Evolutionary conservation across 2,888 invertebrate species (phyloP).

Genomic region (Hypolimnas misippus): DNA sequence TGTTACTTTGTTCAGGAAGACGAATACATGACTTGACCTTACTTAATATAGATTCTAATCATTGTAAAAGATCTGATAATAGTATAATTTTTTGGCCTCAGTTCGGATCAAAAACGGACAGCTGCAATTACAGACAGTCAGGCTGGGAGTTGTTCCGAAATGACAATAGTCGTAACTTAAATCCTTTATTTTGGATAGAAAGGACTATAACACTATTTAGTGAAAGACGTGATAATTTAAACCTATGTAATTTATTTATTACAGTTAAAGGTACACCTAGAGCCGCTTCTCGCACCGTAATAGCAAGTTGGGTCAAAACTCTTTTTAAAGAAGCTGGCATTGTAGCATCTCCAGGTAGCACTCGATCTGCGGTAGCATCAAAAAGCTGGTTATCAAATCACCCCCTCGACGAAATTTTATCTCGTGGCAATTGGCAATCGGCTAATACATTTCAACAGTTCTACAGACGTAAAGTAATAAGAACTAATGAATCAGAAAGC

Average conservation of each 20-base stretch:
- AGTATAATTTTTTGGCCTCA: conserved; percentile 19
- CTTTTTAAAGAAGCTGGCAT: conserved; percentile 1
- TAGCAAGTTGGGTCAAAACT: conserved; percentile 10
- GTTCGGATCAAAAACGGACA: conserved; percentile 20
- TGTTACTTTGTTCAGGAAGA: conserved; percentile 20
- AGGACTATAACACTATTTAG: neutral
- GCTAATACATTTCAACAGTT: conserved; percentile 10
- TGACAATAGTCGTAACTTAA: neutral
- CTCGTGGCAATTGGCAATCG: conserved; percentile 16
- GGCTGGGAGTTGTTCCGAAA: conserved; percentile 13
- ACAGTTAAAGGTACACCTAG: neutral
- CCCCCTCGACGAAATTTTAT: conserved; percentile 18
- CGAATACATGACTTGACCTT: conserved; percentile 15
- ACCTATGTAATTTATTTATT: neutral
- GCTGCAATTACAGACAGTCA: conserved; percentile 4
- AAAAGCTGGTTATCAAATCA: conserved; percentile 18
- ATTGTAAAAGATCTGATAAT: neutral
- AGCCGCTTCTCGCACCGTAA: neutral
- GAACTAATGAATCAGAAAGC: neutral
- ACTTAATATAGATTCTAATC: conserved; percentile 4
- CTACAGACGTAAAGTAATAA: conserved; percentile 4
- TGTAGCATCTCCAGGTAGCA: conserved; percentile 12
- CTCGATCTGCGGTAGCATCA: conserved; percentile 24
- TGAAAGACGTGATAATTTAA: neutral
- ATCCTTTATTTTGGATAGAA: conserved; percentile 7